Conservation (phyloP, 2,888 invertebrate species). For the Hemicrepidius hirtus region DNA sequence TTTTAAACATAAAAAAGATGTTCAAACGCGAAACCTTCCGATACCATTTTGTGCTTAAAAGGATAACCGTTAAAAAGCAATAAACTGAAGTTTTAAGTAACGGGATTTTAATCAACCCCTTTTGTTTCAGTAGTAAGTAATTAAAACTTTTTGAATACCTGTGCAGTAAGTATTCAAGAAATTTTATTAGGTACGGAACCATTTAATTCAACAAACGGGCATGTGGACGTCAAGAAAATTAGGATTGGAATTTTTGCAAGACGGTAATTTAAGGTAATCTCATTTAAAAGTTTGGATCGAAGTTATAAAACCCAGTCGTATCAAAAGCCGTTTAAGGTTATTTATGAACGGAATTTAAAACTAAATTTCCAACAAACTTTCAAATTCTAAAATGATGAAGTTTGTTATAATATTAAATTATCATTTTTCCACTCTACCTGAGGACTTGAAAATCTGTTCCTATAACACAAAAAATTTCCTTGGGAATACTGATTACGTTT, state of each 20-base stretch:
- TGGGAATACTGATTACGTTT: slow-evolving; percentile 12
- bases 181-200: slow-evolving; percentile 1
- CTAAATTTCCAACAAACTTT: neutral
- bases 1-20: neutral
- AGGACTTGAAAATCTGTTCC: no score
- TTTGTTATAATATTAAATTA: neutral
- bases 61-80: slow-evolving; percentile 15
- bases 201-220: slow-evolving; percentile 30
- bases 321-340: slow-evolving; percentile 5
- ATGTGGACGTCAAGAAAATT: slow-evolving; percentile 25
- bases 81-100: slow-evolving; percentile 23
- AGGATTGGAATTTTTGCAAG: slow-evolving; percentile 18
- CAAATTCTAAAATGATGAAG: neutral
- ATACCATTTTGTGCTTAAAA: neutral
- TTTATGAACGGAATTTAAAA: slow-evolving; percentile 6
- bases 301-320: neutral
- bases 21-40: neutral
- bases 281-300: slow-evolving; percentile 14
- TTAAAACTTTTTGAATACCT: slow-evolving; percentile 40
- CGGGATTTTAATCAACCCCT: slow-evolving; percentile 29
- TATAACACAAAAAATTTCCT: neutral
- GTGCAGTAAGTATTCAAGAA: slow-evolving; percentile 24
- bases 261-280: slow-evolving; percentile 15
- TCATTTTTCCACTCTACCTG: no score
- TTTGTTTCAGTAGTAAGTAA: slow-evolving; percentile 18